Conservation (phyloP, 2,888 invertebrate genomes). For the Anoplius nigerrimus region DNA sequence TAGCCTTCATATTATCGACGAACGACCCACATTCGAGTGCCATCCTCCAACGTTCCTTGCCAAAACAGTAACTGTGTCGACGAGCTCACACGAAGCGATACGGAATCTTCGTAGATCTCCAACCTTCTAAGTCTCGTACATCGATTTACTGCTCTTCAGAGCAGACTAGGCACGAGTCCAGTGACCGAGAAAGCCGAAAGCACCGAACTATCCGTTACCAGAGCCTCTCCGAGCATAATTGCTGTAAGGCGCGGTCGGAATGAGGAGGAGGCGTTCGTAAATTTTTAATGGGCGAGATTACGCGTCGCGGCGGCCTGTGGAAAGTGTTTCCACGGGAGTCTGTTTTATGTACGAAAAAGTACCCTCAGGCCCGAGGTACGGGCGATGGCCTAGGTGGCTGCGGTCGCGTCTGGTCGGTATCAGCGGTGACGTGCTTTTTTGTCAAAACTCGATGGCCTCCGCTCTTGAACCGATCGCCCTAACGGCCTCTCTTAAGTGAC, state of each 20-base stretch:
- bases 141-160: too few relatives aligned
- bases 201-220: background rate
- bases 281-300: slow-evolving; percentile 31
- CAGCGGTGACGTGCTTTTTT: slow-evolving; percentile 36
- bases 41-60: too few relatives aligned
- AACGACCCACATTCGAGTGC: too few relatives aligned
- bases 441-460: slow-evolving; percentile 21
- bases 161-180: too few relatives aligned
- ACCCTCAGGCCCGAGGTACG: slow-evolving; percentile 31
- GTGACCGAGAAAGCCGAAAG: too few relatives aligned
- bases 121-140: too few relatives aligned
- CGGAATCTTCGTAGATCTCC: too few relatives aligned
- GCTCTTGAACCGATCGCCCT: slow-evolving; percentile 55
- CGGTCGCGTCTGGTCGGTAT: slow-evolving; percentile 40
- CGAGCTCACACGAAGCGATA: too few relatives aligned
- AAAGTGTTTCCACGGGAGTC: slow-evolving; percentile 36
- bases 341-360: slow-evolving; percentile 49
- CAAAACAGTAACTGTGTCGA: too few relatives aligned
- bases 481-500: slow-evolving; percentile 61
- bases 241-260: background rate
- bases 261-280: slow-evolving; percentile 37
- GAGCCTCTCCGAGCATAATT: too few relatives aligned
- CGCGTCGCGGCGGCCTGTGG: slow-evolving; percentile 8
- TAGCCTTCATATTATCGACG: too few relatives aligned
- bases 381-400: background rate